Conservation (phyloP, 2,797 vertebrate genomes). For the Catostomus latipinnis region DNA sequence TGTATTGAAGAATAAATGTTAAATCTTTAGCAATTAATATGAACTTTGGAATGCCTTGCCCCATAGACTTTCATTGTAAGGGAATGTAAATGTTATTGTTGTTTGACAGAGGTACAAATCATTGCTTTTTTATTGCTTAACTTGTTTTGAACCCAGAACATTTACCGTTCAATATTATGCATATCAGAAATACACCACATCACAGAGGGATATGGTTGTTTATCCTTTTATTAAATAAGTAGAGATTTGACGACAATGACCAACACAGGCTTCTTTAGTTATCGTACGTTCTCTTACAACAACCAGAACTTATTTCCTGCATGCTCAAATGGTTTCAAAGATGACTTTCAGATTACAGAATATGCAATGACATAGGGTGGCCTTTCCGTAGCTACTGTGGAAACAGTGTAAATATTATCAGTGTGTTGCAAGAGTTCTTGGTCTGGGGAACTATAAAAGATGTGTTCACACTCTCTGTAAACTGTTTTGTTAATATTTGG, state of each 20-base stretch:
- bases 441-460: slow-evolving; percentile 6
- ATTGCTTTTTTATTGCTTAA: too few relatives aligned
- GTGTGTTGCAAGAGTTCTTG: slow-evolving; percentile 1
- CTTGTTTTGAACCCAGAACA: too few relatives aligned
- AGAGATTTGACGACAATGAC: not conserved
- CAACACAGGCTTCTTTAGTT: slow-evolving; percentile 17
- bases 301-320: not conserved
- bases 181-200: too few relatives aligned
- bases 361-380: slow-evolving; percentile 4
- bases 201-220: not conserved
- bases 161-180: too few relatives aligned
- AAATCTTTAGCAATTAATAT: too few relatives aligned
- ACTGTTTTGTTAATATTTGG: too few relatives aligned
- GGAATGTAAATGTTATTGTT: too few relatives aligned
- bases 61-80: too few relatives aligned
- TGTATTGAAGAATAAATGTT: too few relatives aligned
- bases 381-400: slow-evolving; percentile 37
- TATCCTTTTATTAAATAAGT: not conserved
- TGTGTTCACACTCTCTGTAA: not conserved
- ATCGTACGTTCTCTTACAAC: not conserved
- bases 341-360: slow-evolving; percentile 31
- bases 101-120: too few relatives aligned
- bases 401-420: slow-evolving; percentile 59
- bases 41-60: too few relatives aligned
- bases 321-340: slow-evolving; percentile 6